Conservation (phyloP, 2,888 invertebrate genomes). For the Dendrolimus houi region DNA sequence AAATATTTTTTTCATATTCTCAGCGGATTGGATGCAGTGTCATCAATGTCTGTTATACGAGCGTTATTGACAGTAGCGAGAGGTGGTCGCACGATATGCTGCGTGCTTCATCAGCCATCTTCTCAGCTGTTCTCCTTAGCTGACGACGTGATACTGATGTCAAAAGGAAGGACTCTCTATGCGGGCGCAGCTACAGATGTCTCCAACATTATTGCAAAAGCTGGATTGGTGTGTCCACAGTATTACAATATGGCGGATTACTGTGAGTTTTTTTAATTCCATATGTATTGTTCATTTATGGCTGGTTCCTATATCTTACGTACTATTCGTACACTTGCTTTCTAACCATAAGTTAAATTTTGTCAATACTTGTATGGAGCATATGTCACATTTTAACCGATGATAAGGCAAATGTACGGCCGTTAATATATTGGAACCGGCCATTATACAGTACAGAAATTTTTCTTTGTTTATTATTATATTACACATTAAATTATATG, state of each 20-base stretch:
- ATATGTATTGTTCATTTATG: too few relatives aligned
- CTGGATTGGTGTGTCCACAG: conserved; percentile 81
- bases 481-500: too few relatives aligned
- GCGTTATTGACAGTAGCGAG: conserved; percentile 79
- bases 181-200: conserved; percentile 78
- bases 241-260: conserved; percentile 89
- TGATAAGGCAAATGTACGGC: too few relatives aligned
- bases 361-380: too few relatives aligned
- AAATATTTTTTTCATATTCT: conserved; percentile 15
- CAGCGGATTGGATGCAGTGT: conserved; percentile 79
- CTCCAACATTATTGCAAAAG: conserved; percentile 74
- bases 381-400: too few relatives aligned
- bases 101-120: conserved; percentile 88
- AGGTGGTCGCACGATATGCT: conserved; percentile 82
- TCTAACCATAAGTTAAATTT: too few relatives aligned
- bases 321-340: too few relatives aligned
- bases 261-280: conserved; percentile 60
- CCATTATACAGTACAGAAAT: too few relatives aligned
- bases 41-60: conserved; percentile 80
- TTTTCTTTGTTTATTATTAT: too few relatives aligned
- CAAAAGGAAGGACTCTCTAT: conserved; percentile 81
- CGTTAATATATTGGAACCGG: too few relatives aligned
- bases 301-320: too few relatives aligned
- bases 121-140: conserved; percentile 84
- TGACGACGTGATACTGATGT: conserved; percentile 82